These are phyloP conservation scores for Neomonachus schauinslandi DNA, from an alignment of 2,113 vertebrate genomes.

Conservation along the genomic window DNA sequence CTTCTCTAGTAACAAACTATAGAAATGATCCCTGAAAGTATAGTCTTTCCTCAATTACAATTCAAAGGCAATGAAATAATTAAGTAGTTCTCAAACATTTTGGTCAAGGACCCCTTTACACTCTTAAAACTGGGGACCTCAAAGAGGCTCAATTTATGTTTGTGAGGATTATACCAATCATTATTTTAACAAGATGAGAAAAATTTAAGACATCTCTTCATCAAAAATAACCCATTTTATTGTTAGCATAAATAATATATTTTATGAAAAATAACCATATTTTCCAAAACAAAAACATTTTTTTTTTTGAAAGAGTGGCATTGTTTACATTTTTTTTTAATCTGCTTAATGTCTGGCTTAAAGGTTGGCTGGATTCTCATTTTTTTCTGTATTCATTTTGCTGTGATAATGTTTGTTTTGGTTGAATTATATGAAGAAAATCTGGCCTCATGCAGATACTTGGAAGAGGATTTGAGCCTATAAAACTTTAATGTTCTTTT, in stretches of 20 bases:
- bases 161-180: background rate
- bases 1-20: too few relatives aligned
- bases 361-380: background rate
- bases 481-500: slow-evolving; percentile 16
- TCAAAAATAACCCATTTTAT: background rate
- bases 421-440: background rate
- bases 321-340: background rate
- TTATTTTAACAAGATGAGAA: background rate
- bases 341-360: background rate
- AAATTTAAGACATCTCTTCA: background rate
- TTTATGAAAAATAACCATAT: slow-evolving; percentile 6
- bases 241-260: background rate
- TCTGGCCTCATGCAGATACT: background rate
- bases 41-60: background rate
- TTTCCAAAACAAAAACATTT: background rate
- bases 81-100: background rate
- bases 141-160: background rate
- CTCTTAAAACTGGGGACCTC: background rate
- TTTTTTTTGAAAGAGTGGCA: background rate
- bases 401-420: background rate
- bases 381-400: background rate
- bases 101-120: background rate
- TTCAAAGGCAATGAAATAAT: background rate
- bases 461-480: background rate
- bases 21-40: too few relatives aligned